These are phyloP conservation scores for Diarsia dahlii DNA, from an alignment of 2,888 invertebrate species.

Conservation along the genomic window DNA sequence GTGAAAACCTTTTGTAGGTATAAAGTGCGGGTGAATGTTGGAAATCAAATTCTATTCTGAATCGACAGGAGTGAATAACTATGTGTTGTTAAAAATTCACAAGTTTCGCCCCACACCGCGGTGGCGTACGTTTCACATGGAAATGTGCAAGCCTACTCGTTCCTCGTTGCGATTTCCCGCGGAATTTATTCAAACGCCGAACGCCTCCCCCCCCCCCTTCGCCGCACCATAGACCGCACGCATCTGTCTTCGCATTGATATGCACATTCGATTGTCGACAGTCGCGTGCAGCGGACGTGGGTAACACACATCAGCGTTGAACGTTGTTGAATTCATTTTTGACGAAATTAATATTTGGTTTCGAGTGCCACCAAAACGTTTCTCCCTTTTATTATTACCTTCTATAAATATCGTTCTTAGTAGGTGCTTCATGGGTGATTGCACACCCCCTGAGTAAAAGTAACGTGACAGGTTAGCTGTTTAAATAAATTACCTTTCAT, in stretches of 20 bases:
- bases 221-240: conserved; percentile 68
- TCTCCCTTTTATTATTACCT: conserved; percentile 29
- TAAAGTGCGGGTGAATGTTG: conserved; percentile 52
- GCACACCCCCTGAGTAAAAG: conserved; percentile 39
- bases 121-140: conserved; percentile 86
- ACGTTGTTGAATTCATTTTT: conserved; percentile 47
- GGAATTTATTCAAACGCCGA: conserved; percentile 82
- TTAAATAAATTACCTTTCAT: conserved; percentile 40
- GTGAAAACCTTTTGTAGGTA: conserved; percentile 45
- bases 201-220: conserved; percentile 54
- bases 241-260: conserved; percentile 81
- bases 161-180: conserved; percentile 79
- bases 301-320: conserved; percentile 66
- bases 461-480: conserved; percentile 22
- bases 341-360: conserved; percentile 46
- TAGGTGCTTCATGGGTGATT: conserved; percentile 36
- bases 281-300: conserved; percentile 71
- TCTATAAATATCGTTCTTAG: conserved; percentile 12
- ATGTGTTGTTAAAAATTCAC: conserved; percentile 85
- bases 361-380: conserved; percentile 35
- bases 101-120: conserved; percentile 69
- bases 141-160: conserved; percentile 83
- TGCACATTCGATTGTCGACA: conserved; percentile 84
- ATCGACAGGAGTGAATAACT: conserved; percentile 68
- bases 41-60: conserved; percentile 64